Evolutionary conservation across 2,888 invertebrate genomes (phyloP), one percentile per base, ranked within the genome.

Genomic region (Ormia ochracea): DNA sequence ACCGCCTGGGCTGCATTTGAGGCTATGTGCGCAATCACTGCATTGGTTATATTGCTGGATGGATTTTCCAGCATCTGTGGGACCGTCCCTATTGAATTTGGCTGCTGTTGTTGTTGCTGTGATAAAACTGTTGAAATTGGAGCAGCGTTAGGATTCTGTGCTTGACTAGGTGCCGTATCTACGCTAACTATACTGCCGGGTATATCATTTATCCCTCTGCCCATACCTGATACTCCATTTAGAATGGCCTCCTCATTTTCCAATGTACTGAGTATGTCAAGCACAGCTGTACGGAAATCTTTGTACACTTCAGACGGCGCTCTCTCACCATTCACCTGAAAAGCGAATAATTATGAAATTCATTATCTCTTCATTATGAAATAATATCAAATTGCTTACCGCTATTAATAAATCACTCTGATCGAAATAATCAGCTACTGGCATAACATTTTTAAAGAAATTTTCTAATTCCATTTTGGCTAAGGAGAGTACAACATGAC

Each of bases 361-460:
- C 0, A n/a, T 33, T 50, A n/a, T 5, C 14, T 0, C 17, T 17
- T 19, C 1, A n/a, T 17, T 0, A 4, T 21, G 5, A 23, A 33
- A 4, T 7, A 1, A 50, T 1, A n/a, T 17, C 0, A 3, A 12
- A 19, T 0, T 7, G 9, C 0, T 87, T 90, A 94, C 94, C 90
- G 93, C 92, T 84, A 93, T 90, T 45, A 94, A 90, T 92, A 96
- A 94, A 86, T 95, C 95, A 86, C 94, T 94, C 89, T 96, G 96
- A 87, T 96, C 96, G 88, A 96, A 96, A 90, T 96, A 96, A 88
- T 96, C 96, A 0, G 96, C 96, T 21, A 96, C 96, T 0, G 96
- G 96, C 93, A 96, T 95, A 59, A 96, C 96, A 90, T 94, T 94
- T 87, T 93, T 94, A 88, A 95, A 96, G 92, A 96, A 96, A 91